phyloP scores from a whole-genome alignment of 2,888 invertebrate genomes.

The Meiosimyza platycephala region DNA sequence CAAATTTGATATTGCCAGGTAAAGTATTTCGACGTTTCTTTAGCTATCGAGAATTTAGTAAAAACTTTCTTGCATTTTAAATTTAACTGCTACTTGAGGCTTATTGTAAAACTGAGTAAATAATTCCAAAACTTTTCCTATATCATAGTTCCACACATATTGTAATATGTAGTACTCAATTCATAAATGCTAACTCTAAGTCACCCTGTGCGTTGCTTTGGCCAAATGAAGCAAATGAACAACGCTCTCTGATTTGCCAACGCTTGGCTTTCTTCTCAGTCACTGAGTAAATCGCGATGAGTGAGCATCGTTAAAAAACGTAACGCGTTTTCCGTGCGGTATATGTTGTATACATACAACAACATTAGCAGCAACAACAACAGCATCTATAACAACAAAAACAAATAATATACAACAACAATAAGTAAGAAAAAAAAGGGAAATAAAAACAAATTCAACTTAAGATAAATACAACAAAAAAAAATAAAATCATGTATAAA shows the following conservation, averaged over 20 bases:
- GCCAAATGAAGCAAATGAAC: constrained; percentile 14
- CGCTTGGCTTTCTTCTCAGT: constrained; percentile 52
- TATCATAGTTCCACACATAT: too few relatives aligned
- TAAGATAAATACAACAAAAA: constrained; percentile 25
- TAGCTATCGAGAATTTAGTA: too few relatives aligned
- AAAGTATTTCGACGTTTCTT: too few relatives aligned
- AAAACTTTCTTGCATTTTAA: too few relatives aligned
- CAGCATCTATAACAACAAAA: constrained; percentile 38
- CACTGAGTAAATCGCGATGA: constrained; percentile 63
- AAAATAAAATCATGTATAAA: neutral
- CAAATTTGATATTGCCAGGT: too few relatives aligned
- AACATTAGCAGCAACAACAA: constrained; percentile 37
- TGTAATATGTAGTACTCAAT: too few relatives aligned
- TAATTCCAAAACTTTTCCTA: too few relatives aligned
- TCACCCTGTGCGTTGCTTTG: constrained; percentile 22
- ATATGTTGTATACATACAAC: constrained; percentile 47
- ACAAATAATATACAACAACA: constrained; percentile 32
- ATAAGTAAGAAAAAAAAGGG: constrained; percentile 14
- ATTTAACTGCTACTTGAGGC: too few relatives aligned
- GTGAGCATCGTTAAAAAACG: constrained; percentile 55
- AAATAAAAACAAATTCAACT: constrained; percentile 26
- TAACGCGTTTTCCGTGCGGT: constrained; percentile 54
- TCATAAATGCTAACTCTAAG: too few relatives aligned
- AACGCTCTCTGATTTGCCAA: constrained; percentile 18
- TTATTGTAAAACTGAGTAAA: too few relatives aligned